Conservation (phyloP, 2,888 invertebrate species). For the Lamproptera curius region DNA sequence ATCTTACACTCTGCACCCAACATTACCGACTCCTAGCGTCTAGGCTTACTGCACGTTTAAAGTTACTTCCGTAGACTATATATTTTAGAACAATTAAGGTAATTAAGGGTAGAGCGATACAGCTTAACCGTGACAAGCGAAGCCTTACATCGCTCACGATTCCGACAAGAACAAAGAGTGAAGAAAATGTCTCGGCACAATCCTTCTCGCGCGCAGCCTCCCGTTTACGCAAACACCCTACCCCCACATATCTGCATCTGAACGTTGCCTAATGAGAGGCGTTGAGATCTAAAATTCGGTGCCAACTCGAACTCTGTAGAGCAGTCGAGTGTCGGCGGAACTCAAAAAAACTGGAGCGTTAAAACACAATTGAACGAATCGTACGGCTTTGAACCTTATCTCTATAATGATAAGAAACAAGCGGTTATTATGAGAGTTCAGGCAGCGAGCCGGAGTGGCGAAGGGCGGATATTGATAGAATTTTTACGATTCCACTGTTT, state of each 20-base stretch:
- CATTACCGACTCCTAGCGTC: too few species aligned
- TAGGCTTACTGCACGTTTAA: too few species aligned
- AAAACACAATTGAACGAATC: slow-evolving; percentile 20
- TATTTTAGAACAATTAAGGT: background rate
- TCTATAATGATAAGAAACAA: slow-evolving; percentile 25
- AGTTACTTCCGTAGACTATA: too few species aligned
- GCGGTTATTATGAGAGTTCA: slow-evolving; percentile 32
- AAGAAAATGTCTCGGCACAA: slow-evolving; percentile 67
- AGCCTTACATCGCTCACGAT: slow-evolving; percentile 23
- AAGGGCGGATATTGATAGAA: slow-evolving; percentile 58
- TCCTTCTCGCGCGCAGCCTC: slow-evolving; percentile 39
- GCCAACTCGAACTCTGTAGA: slow-evolving; percentile 72
- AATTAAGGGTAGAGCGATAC: slow-evolving; percentile 6
- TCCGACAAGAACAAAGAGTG: slow-evolving; percentile 39
- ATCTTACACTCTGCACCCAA: too few species aligned
- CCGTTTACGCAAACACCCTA: slow-evolving; percentile 23
- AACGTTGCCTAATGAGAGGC: slow-evolving; percentile 69
- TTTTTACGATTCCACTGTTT: slow-evolving; percentile 44
- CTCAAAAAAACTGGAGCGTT: slow-evolving; percentile 32
- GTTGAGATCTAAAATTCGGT: slow-evolving; percentile 73
- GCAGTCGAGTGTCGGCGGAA: slow-evolving; percentile 47
- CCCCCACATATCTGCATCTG: slow-evolving; percentile 31
- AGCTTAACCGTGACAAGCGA: slow-evolving; percentile 50
- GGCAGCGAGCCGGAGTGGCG: slow-evolving; percentile 34
- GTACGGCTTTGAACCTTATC: slow-evolving; percentile 28